Evolutionary conservation across 2,113 vertebrate species (phyloP).

Genomic region (Pelvicachromis taeniatus): DNA sequence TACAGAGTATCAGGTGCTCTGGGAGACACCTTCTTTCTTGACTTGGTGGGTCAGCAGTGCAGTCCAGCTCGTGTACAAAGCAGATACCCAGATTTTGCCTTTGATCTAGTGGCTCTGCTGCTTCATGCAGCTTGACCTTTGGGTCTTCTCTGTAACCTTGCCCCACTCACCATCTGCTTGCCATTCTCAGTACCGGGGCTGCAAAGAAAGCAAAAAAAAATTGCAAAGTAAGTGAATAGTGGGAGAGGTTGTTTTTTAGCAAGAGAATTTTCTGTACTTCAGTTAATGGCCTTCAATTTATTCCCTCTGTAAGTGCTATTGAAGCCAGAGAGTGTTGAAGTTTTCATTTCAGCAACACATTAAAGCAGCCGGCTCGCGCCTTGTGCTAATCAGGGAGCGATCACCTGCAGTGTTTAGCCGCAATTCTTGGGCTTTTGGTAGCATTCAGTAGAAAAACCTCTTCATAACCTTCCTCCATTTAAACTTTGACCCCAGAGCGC

Average conservation of each 20-base stretch:
- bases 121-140: conserved; percentile 12
- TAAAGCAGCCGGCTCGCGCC: neutral
- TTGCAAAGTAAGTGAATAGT: neutral
- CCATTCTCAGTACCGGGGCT: neutral
- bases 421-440: neutral
- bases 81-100: neutral
- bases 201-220: neutral
- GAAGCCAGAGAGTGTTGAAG: neutral
- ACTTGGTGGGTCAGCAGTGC: neutral
- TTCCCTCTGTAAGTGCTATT: conserved; percentile 26
- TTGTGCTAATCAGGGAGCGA: conserved; percentile 18
- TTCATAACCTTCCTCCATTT: neutral
- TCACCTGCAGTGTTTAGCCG: neutral
- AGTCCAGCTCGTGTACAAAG: neutral
- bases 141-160: neutral
- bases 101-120: neutral
- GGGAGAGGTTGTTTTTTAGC: neutral
- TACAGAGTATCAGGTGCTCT: neutral
- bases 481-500: neutral
- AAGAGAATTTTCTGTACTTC: conserved; percentile 23
- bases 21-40: neutral
- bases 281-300: conserved; percentile 40
- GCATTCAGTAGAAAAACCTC: neutral
- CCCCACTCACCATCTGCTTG: neutral
- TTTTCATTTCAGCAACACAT: conserved; percentile 10